Evolutionary conservation across 2,888 invertebrate genomes (phyloP), one percentile per base, ranked within the genome.

Genomic region (Rhogogaster chlorosoma): DNA sequence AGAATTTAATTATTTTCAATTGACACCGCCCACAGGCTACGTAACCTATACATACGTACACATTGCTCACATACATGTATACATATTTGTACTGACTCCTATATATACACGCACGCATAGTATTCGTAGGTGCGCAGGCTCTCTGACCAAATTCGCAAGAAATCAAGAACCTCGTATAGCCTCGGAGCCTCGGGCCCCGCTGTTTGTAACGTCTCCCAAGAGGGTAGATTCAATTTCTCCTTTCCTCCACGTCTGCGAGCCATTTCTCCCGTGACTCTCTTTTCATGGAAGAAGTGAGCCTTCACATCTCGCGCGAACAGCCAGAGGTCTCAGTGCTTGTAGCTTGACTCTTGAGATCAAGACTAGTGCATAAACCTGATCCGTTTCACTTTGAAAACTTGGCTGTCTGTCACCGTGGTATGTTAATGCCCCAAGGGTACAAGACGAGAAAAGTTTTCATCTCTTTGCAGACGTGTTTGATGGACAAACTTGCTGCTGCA

Each of bases 221-320:
- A 85, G 84, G 57, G 70, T 85, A 45, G 53, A 85, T 85, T 85
- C 84, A 85, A 85, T 85, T 85, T 82, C 83, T 83, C 83, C 83
- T 85, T 45, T 45, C 38, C 80, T 80, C 26, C 38, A 26, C 22
- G 32, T 61, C 57, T 61, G 12, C 32, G 10, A 18, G 61, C 61
- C 61, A 42, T 77, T 29, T 26, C 67, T 67, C 67, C 67, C 61
- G 57, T 61, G 36, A 80, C 80, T 83, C 70, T 83, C 83, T 45
- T 67, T 83, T 45, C 83, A 29, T 57, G 67, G 29, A 49, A 67
- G 64, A 70, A 67, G 67, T 57, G 83, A 83, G 67, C 67, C 36
- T 61, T 45, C 18, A 83, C 67, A 64, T 83, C 83, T 67, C 67
- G 45, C 64, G 29, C 67, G 82, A 67, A 67, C 67, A 80, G 61